These are phyloP conservation scores for Drosophila koepferae DNA, from an alignment of 2,888 invertebrate genomes.

Conservation along the genomic window DNA sequence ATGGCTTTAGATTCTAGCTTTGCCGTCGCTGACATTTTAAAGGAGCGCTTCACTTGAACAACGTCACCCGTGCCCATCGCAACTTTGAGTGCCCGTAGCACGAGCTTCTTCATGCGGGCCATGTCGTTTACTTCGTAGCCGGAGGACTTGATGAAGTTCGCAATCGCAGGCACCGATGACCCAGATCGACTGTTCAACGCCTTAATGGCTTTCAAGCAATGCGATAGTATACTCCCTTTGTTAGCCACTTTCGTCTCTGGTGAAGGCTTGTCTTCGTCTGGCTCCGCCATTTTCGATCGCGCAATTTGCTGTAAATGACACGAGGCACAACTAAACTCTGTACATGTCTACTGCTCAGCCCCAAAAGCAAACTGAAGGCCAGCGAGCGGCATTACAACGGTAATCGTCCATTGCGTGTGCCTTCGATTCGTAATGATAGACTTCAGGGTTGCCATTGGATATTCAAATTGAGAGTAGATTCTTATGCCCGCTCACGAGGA, in stretches of 20 bases:
- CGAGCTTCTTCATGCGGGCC: background rate
- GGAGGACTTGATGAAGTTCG: slow-evolving; percentile 18
- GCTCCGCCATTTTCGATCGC: background rate
- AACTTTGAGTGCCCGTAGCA: slow-evolving; percentile 15
- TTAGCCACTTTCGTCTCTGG: background rate
- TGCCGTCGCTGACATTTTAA: slow-evolving; percentile 8
- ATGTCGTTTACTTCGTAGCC: slow-evolving; percentile 18
- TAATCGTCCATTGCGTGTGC: slow-evolving; percentile 11
- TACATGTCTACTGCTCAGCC: background rate
- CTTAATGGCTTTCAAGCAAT: slow-evolving; percentile 12
- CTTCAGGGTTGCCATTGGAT: background rate
- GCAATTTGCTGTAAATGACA: background rate
- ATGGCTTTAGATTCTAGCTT: background rate
- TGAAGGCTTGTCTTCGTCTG: background rate
- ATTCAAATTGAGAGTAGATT: background rate
- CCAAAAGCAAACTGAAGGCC: background rate
- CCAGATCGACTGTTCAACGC: slow-evolving; percentile 24
- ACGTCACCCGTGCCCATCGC: slow-evolving; percentile 14
- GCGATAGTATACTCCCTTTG: background rate
- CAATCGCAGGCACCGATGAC: slow-evolving; percentile 36
- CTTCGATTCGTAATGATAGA: background rate
- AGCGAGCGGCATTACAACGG: slow-evolving; percentile 16
- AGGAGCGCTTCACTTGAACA: slow-evolving; percentile 27
- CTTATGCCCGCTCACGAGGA: background rate
- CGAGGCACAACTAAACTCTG: background rate